These are phyloP conservation scores for Caenorhabditis remanei DNA, from an alignment of 1,140 invertebrate genomes.

Conservation along the genomic window DNA sequence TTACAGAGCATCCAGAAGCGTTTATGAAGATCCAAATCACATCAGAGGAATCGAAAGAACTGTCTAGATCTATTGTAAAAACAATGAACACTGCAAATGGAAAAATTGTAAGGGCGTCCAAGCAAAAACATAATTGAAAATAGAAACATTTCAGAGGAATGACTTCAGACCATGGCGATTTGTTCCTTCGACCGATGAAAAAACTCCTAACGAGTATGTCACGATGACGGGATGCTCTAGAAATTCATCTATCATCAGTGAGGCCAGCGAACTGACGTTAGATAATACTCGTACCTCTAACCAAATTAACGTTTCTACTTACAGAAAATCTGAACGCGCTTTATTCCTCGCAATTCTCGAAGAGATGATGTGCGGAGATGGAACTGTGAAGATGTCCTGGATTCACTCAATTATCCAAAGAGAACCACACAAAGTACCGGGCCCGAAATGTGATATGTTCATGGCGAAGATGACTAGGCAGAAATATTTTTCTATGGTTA, in stretches of 20 bases:
- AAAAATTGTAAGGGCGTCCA: not conserved
- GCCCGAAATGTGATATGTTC: conserved; percentile 6
- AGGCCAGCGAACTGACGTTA: conserved; percentile 18
- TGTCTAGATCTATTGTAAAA: not conserved
- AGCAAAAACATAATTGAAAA: not conserved
- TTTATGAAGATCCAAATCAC: not conserved
- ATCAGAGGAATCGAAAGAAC: not conserved
- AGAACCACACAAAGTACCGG: conserved; percentile 2
- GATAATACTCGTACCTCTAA: no score
- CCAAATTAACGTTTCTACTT: not conserved
- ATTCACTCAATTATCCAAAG: not conserved
- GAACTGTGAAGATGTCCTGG: not conserved
- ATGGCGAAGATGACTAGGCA: conserved; percentile 17
- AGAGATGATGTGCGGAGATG: not conserved
- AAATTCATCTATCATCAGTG: conserved; percentile 28
- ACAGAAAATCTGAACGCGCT: conserved; percentile 22
- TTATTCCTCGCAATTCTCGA: not conserved
- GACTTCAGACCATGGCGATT: conserved; percentile 17
- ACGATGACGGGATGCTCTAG: conserved; percentile 24
- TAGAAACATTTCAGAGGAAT: not conserved
- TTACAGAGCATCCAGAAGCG: conserved; percentile 15
- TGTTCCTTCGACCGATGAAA: conserved; percentile 16
- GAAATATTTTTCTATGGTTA: not conserved
- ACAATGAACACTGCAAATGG: conserved; percentile 6
- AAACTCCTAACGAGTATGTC: not conserved